phyloP scores from a whole-genome alignment of 2,888 invertebrate genomes.

The Drosophila rubida region DNA sequence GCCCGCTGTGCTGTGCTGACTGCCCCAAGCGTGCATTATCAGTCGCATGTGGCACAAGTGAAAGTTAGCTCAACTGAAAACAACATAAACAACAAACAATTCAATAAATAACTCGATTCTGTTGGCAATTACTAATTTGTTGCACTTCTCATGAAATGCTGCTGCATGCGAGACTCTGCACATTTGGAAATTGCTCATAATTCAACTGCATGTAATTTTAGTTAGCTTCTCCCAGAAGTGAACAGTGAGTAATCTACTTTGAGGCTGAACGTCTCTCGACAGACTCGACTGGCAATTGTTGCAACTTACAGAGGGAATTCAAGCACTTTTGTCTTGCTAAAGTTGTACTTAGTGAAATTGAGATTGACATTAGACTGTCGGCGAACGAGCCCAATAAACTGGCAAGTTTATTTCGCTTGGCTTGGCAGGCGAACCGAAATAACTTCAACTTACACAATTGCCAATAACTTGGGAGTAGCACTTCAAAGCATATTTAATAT shows the following conservation, averaged over 20 bases:
- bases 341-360: background rate
- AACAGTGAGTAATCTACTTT: no score
- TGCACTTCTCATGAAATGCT: no score
- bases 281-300: background rate
- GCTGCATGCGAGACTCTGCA: no score
- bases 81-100: background rate
- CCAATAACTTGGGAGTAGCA: background rate
- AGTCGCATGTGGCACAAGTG: slow-evolving; percentile 17
- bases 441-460: no score
- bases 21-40: slow-evolving; percentile 22
- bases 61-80: slow-evolving; percentile 9
- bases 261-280: no score
- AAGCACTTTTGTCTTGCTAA: background rate
- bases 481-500: background rate
- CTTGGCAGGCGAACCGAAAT: background rate
- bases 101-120: no score
- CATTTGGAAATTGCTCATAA: no score
- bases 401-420: background rate
- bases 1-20: slow-evolving; percentile 17
- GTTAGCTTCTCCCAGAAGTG: no score
- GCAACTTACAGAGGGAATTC: background rate
- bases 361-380: background rate
- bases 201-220: no score
- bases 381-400: background rate
- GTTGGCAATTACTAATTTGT: no score